Evolutionary conservation across 2,113 vertebrate genomes (phyloP).

Genomic region (Castor canadensis): DNA sequence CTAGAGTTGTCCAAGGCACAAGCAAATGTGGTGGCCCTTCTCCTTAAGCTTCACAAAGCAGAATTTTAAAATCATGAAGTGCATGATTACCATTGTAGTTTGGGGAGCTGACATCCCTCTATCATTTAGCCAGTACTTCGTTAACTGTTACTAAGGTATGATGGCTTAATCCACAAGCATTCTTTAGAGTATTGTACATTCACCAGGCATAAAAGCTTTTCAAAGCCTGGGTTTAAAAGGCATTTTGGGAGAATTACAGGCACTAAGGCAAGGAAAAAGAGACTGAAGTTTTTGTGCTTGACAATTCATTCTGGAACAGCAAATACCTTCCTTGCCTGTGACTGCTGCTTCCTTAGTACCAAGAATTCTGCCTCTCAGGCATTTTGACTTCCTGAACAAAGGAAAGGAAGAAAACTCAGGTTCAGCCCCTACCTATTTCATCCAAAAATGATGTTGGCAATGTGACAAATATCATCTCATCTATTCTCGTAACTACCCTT

Average conservation of each 20-base stretch:
- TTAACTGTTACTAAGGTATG: not conserved
- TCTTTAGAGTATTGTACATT: not conserved
- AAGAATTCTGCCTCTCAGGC: not conserved
- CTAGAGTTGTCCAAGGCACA: not conserved
- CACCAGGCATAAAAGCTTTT: not conserved
- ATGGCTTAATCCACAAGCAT: not conserved
- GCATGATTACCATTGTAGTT: not conserved
- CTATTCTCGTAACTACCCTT: not conserved
- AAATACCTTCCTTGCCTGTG: not conserved
- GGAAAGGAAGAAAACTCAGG: not conserved
- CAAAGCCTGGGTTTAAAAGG: not conserved
- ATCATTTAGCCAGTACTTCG: not conserved
- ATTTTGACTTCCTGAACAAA: constrained; percentile 33
- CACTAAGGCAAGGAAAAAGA: not conserved
- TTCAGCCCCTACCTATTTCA: not conserved
- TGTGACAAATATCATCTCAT: not conserved
- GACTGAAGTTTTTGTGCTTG: not conserved
- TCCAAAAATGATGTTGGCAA: constrained; percentile 3
- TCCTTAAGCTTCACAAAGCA: not conserved
- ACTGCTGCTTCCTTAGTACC: not conserved
- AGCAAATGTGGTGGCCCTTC: not conserved
- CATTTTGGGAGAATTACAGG: not conserved
- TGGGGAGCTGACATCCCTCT: not conserved
- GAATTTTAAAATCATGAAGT: not conserved
- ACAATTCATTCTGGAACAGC: not conserved